Conservation (phyloP, 2,888 invertebrate species). For the Eumacrocentrus americanus region DNA sequence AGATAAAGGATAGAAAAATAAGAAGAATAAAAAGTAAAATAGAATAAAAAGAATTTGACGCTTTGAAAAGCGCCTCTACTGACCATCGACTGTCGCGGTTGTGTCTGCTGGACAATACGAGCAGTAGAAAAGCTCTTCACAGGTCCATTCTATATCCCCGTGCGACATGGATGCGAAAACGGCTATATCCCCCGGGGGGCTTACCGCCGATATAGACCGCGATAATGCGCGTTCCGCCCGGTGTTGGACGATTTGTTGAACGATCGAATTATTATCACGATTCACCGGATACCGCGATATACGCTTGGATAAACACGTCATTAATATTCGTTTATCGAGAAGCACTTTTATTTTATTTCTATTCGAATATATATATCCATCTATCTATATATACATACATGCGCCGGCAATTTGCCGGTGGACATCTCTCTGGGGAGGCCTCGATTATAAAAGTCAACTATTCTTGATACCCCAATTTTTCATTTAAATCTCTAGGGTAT, state of each 20-base stretch:
- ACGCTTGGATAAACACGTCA: conserved; percentile 25
- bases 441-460: too few relatives aligned
- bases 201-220: conserved; percentile 18
- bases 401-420: too few relatives aligned
- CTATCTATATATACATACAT: not conserved
- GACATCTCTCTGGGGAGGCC: too few relatives aligned
- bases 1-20: not conserved
- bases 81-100: conserved; percentile 11
- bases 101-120: not conserved
- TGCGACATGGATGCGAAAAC: not conserved
- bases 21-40: conserved; percentile 5
- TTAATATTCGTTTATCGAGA: conserved; percentile 27
- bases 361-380: too few relatives aligned
- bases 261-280: conserved; percentile 26
- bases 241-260: conserved; percentile 27
- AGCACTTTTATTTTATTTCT: not conserved
- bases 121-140: not conserved
- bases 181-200: conserved; percentile 7
- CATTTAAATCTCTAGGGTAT: too few relatives aligned
- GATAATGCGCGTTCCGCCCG: conserved; percentile 21
- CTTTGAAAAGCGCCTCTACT: conserved; percentile 11
- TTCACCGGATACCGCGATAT: conserved; percentile 15
- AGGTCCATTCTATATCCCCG: not conserved
- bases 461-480: too few relatives aligned
- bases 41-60: conserved; percentile 25